These are phyloP conservation scores for Cenopis cana DNA, from an alignment of 2,888 invertebrate genomes.

Conservation along the genomic window DNA sequence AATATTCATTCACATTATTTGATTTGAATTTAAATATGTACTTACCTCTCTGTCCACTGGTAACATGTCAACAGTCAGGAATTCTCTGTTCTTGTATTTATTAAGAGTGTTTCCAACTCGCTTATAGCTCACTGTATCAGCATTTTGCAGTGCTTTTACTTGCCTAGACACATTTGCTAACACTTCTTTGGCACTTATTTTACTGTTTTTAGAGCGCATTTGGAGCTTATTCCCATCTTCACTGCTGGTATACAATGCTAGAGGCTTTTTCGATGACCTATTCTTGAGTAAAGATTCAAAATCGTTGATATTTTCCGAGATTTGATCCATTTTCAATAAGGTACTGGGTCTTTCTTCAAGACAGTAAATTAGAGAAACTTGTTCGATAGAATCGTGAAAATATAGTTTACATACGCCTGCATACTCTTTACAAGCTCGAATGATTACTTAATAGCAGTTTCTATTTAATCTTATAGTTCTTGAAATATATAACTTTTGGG, in stretches of 20 bases:
- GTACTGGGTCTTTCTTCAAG: slow-evolving; percentile 13
- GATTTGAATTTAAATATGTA: background rate
- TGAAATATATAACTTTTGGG: background rate
- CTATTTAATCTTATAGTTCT: background rate
- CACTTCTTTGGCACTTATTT: slow-evolving; percentile 59
- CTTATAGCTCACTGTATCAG: slow-evolving; percentile 56
- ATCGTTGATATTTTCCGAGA: slow-evolving; percentile 45
- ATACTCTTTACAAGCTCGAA: background rate
- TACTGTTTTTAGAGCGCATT: background rate
- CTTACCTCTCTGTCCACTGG: slow-evolving; percentile 46
- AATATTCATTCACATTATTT: background rate
- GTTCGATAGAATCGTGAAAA: background rate
- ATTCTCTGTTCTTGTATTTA: slow-evolving; percentile 52
- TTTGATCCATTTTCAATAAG: slow-evolving; percentile 48
- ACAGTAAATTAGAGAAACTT: background rate
- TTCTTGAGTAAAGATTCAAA: slow-evolving; percentile 60
- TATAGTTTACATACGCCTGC: background rate
- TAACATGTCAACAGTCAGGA: slow-evolving; percentile 59
- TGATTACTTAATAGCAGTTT: background rate
- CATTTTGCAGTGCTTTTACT: slow-evolving; percentile 66
- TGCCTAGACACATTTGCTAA: slow-evolving; percentile 63
- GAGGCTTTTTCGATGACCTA: slow-evolving; percentile 46
- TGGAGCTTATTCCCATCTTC: slow-evolving; percentile 39
- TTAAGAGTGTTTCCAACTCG: slow-evolving; percentile 43
- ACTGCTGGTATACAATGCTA: slow-evolving; percentile 55